phyloP scores from a whole-genome alignment of 2,797 vertebrate genomes.

The Ataeniobius toweri region DNA sequence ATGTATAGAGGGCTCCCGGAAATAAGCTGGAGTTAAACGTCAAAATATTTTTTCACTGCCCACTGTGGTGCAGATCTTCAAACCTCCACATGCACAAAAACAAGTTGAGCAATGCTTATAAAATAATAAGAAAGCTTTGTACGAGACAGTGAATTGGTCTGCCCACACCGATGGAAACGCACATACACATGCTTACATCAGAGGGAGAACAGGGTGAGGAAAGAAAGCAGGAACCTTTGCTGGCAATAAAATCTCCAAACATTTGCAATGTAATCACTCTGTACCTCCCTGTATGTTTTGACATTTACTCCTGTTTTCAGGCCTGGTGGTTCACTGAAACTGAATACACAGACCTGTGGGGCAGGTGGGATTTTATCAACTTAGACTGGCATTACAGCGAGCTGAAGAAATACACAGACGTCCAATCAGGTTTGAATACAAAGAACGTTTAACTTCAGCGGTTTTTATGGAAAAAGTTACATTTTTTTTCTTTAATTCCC shows the following conservation, averaged over 20 bases:
- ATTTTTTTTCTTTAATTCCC: constrained; percentile 18
- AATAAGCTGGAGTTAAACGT: constrained; percentile 13
- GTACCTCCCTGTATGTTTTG: background rate
- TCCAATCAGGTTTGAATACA: background rate
- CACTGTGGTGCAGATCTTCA: constrained; percentile 10
- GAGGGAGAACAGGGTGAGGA: background rate
- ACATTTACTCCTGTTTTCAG: constrained; percentile 53
- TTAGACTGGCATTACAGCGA: constrained; percentile 73
- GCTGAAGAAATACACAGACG: constrained; percentile 63
- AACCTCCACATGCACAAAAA: constrained; percentile 7
- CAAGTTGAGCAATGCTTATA: background rate
- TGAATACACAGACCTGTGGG: constrained; percentile 80
- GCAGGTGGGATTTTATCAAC: constrained; percentile 64
- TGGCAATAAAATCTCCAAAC: background rate
- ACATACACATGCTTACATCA: background rate
- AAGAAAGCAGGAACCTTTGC: background rate
- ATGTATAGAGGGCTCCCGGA: constrained; percentile 6
- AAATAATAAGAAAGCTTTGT: background rate
- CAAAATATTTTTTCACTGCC: constrained; percentile 5
- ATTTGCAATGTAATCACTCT: background rate
- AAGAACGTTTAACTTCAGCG: background rate
- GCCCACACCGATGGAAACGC: background rate
- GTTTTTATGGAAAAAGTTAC: background rate
- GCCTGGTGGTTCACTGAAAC: constrained; percentile 79
- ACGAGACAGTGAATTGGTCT: background rate